These are phyloP conservation scores for Trichechus manatus DNA, from an alignment of 2,113 vertebrate genomes.

Conservation along the genomic window DNA sequence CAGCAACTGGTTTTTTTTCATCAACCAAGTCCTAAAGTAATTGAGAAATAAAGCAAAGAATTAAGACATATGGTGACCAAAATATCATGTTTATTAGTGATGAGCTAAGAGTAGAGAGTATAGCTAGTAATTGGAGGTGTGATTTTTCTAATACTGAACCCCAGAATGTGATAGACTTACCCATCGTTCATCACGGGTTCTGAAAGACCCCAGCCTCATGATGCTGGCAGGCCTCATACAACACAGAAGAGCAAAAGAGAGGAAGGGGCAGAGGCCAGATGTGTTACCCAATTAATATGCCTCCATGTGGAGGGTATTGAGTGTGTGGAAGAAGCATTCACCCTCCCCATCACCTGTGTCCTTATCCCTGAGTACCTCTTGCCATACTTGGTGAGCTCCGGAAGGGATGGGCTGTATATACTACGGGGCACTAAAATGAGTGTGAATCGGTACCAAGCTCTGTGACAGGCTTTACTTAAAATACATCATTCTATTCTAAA, in stretches of 20 bases:
- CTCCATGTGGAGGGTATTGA: accelerated
- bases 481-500: neutral
- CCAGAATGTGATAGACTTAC: neutral
- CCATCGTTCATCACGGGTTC: neutral
- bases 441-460: neutral
- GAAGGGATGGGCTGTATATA: accelerated
- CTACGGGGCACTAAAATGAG: neutral
- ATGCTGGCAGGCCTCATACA: neutral
- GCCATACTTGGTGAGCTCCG: neutral
- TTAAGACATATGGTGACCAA: neutral
- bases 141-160: neutral
- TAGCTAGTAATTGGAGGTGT: neutral
- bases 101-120: neutral
- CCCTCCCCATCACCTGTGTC: neutral
- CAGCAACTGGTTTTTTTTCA: neutral
- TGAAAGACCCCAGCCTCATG: neutral
- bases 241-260: neutral
- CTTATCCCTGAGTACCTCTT: neutral
- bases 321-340: neutral
- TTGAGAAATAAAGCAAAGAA: neutral
- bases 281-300: neutral
- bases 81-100: neutral
- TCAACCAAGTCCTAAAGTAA: neutral
- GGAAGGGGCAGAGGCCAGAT: neutral
- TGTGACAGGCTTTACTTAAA: neutral